Evolutionary conservation across 2,113 vertebrate species (phyloP), one percentile per base, ranked within the genome.

Genomic region (Lepidiolamprologus cunningtoni): DNA sequence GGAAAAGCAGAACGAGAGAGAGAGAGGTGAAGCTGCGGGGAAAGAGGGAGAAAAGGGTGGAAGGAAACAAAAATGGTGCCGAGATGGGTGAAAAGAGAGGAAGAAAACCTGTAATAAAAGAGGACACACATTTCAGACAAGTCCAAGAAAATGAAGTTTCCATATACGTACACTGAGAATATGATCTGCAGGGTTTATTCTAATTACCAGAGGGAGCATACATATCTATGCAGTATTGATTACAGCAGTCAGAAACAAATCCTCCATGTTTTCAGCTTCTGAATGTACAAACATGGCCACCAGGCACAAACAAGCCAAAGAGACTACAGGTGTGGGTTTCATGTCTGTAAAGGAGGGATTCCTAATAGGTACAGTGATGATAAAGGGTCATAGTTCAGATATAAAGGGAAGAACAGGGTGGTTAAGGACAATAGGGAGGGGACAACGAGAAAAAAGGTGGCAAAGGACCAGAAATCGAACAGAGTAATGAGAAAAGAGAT

Each of bases 121-220:
- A 16, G 13, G 45, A 53, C 17, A 53, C 26, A 31, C 2, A 5
- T 45, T n/a, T 26, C 5, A 12, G 35, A n/a, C 13, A 31, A 58
- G 28, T 16, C 11, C 42, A 3, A 12, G 50, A 5, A 76, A 45
- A 14, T 73, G 14, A 17, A 47, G 16, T 2, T 0, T 9, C 0
- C 66, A 16, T 9, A 45, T 11, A 7, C 3, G 4, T 76, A 28
- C 4, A 1, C 4, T 13, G 40, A 76, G 14, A 9, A 83, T n/a
- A 40, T 16, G 50, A 54, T 73, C 23, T 55, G 47, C 35, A 54
- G 4, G 45, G 1, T 66, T 21, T 23, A 52, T 66, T 63, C 7
- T 19, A 2, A 35, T 66, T 16, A 52, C 42, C 31, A 52, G 45
- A 47, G 14, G 40, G 1, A 47, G 71, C 45, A 19, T 12, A 12